These are phyloP conservation scores for Nannoperca australis DNA, from an alignment of 2,797 vertebrate genomes.

Conservation along the genomic window DNA sequence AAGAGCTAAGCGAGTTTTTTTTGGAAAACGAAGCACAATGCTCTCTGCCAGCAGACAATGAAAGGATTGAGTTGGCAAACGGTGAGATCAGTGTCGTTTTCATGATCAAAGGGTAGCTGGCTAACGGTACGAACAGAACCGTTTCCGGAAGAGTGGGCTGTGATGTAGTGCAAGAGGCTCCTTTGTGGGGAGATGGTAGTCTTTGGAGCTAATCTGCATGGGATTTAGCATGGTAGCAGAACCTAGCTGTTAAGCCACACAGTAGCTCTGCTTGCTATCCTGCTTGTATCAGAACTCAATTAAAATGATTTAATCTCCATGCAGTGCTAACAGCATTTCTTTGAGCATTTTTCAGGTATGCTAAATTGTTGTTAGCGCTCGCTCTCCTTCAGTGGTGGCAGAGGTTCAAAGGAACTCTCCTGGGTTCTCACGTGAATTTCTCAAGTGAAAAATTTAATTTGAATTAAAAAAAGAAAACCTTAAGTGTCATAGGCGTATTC, in stretches of 20 bases:
- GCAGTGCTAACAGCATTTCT: slow-evolving; percentile 15
- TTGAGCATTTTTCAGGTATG: slow-evolving; percentile 30
- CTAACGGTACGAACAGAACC: slow-evolving; percentile 42
- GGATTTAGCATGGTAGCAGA: slow-evolving; percentile 60
- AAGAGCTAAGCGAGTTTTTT: slow-evolving; percentile 72
- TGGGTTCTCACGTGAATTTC: slow-evolving; percentile 1
- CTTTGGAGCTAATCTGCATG: slow-evolving; percentile 57
- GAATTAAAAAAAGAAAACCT: slow-evolving; percentile 28
- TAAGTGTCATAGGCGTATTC: slow-evolving; percentile 49
- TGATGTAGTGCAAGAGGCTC: slow-evolving; percentile 60
- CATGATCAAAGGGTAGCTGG: slow-evolving; percentile 67
- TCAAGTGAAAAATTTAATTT: no score
- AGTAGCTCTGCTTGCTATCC: slow-evolving; percentile 34
- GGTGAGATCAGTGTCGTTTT: slow-evolving; percentile 67
- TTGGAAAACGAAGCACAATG: slow-evolving; percentile 63
- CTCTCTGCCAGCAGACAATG: slow-evolving; percentile 71
- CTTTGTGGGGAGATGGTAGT: slow-evolving; percentile 50
- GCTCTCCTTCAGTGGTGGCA: slow-evolving; percentile 8
- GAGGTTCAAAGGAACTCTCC: slow-evolving; percentile 35
- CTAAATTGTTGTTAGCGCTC: slow-evolving; percentile 36
- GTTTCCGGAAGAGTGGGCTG: slow-evolving; percentile 64
- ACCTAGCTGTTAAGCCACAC: slow-evolving; percentile 48
- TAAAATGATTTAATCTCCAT: slow-evolving; percentile 37
- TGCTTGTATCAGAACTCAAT: slow-evolving; percentile 42
- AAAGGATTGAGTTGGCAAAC: slow-evolving; percentile 70